Evolutionary conservation across 2,888 invertebrate genomes (phyloP).

Genomic region (Andrena marginata): DNA sequence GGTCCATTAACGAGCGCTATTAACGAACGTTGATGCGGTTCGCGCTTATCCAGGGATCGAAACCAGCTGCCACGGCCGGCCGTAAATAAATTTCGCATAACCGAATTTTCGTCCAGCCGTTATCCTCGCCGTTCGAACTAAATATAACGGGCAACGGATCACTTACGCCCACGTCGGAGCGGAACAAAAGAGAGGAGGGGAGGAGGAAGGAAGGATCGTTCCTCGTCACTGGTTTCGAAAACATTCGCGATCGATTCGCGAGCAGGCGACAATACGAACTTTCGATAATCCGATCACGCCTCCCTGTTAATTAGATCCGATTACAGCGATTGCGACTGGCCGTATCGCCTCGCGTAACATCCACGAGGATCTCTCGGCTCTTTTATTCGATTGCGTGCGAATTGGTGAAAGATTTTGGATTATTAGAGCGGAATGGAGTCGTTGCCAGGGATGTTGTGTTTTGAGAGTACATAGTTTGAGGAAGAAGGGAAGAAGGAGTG

Average conservation of each 20-base stretch:
- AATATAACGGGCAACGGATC: slow-evolving; percentile 3
- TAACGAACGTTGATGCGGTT: slow-evolving; percentile 22
- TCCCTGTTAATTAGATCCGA: slow-evolving; percentile 66
- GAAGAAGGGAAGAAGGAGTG: too few species aligned
- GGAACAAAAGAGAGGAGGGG: not conserved
- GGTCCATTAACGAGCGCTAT: slow-evolving; percentile 24
- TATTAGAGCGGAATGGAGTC: not conserved
- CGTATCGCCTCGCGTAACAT: not conserved
- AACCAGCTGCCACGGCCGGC: not conserved
- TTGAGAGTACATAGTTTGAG: too few species aligned
- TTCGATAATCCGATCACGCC: slow-evolving; percentile 64
- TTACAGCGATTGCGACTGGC: slow-evolving; percentile 53
- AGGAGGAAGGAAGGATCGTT: not conserved
- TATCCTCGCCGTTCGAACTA: slow-evolving; percentile 10
- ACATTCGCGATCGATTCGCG: not conserved
- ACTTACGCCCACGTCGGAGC: not conserved
- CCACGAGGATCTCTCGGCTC: not conserved
- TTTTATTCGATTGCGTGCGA: not conserved
- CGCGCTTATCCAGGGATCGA: not conserved
- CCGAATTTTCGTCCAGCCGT: slow-evolving; percentile 19
- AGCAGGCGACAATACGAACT: slow-evolving; percentile 53
- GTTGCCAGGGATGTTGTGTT: too few species aligned
- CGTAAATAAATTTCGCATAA: slow-evolving; percentile 26
- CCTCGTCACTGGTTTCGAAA: not conserved
- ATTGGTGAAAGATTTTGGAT: too few species aligned